phyloP scores from a whole-genome alignment of 2,888 invertebrate genomes.

The Epinotia brunnichana region DNA sequence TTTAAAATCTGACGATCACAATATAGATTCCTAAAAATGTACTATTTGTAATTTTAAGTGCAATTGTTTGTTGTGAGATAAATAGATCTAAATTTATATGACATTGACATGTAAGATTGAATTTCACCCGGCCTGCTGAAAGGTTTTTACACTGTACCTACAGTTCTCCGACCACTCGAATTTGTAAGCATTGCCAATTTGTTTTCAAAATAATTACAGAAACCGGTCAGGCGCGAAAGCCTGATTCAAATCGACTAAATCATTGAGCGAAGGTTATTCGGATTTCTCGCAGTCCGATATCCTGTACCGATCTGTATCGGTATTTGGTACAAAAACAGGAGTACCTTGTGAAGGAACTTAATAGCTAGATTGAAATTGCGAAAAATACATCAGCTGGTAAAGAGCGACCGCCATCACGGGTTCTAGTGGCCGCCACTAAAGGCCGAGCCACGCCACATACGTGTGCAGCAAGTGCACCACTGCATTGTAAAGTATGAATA shows the following conservation, averaged over 20 bases:
- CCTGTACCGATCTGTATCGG: conserved; percentile 5
- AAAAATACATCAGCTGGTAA: too few species aligned
- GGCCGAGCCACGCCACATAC: too few species aligned
- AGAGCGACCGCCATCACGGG: too few species aligned
- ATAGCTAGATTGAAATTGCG: neutral
- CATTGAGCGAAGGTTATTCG: conserved; percentile 11
- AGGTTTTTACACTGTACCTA: neutral
- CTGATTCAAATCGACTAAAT: conserved; percentile 1
- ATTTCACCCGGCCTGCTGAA: neutral
- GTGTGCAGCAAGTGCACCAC: too few species aligned
- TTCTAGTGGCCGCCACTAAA: too few species aligned
- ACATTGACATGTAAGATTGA: too few species aligned
- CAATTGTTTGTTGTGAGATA: too few species aligned
- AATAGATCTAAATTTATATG: too few species aligned
- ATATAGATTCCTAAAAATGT: too few species aligned
- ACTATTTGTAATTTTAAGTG: too few species aligned
- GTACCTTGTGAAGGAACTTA: neutral
- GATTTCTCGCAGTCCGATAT: conserved; percentile 3
- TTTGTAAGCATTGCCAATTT: conserved; percentile 5
- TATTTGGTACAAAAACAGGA: conserved; percentile 7
- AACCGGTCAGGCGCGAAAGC: conserved; percentile 5
- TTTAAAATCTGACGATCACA: too few species aligned
- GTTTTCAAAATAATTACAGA: conserved; percentile 16
- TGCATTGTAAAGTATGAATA: too few species aligned
- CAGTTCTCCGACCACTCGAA: neutral